Percentiles rank a stretch among this genome's conserved stretches.
These are phyloP conservation scores for Teleogryllus occipitalis DNA, from an alignment of 1,140 invertebrate genomes.

Conservation along the genomic window DNA sequence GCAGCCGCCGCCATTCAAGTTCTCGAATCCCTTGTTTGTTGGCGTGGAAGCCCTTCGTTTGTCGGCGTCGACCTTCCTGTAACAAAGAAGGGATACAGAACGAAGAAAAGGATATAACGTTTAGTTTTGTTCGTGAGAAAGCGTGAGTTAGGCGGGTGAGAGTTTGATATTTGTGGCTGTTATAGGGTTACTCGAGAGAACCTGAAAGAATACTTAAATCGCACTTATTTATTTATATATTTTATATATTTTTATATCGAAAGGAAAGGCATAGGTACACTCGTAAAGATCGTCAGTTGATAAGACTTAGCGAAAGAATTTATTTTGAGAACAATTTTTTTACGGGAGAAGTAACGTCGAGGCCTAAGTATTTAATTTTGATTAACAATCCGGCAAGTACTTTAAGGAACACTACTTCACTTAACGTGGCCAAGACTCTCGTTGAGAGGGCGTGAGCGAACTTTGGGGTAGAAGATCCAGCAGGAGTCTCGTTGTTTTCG, in stretches of 20 bases:
- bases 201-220: neutral
- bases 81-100: conserved; percentile 4
- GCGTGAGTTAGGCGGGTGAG: neutral
- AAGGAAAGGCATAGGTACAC: neutral
- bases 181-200: too few relatives aligned
- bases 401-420: neutral
- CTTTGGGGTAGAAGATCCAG: too few relatives aligned
- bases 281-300: neutral
- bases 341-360: too few relatives aligned
- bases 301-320: neutral
- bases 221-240: neutral
- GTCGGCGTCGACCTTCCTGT: neutral
- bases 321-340: conserved; percentile 3
- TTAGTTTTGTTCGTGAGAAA: neutral
- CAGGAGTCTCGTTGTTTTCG: too few relatives aligned
- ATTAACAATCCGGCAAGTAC: neutral
- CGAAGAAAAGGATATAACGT: neutral
- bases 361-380: too few relatives aligned
- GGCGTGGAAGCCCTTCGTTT: neutral
- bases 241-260: neutral
- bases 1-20: neutral
- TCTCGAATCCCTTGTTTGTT: conserved; percentile 4
- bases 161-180: neutral
- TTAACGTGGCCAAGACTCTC: neutral
- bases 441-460: too few relatives aligned